Conservation (phyloP, 2,113 vertebrate species). For the Haemorhous mexicanus region DNA sequence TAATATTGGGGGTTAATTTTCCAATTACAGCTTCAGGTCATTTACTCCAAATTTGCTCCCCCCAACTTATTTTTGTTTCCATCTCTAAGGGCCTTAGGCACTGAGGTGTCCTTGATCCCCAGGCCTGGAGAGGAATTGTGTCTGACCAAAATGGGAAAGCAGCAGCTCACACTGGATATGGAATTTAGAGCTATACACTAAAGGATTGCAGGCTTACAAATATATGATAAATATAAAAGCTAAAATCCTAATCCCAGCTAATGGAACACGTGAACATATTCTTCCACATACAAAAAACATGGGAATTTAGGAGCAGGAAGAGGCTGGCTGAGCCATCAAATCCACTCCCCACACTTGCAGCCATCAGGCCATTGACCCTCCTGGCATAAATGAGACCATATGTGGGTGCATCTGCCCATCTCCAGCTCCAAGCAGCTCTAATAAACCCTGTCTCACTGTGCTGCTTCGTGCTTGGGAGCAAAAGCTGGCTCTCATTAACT, state of each 20-base stretch:
- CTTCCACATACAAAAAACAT: neutral
- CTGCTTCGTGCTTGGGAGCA: neutral
- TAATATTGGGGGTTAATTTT: neutral
- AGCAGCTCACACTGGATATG: rapidly evolving
- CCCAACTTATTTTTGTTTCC: neutral
- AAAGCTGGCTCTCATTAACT: neutral
- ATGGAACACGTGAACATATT: neutral
- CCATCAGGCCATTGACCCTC: neutral
- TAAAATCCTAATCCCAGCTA: neutral
- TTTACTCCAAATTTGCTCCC: neutral
- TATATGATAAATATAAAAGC: neutral
- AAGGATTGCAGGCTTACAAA: neutral
- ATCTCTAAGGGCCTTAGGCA: rapidly evolving
- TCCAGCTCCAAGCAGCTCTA: neutral
- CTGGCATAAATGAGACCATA: conserved; percentile 12
- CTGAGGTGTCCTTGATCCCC: neutral
- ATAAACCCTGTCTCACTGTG: neutral
- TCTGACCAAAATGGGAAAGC: neutral
- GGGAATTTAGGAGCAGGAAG: neutral
- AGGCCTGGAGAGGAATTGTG: neutral
- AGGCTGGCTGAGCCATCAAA: neutral
- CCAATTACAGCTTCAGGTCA: neutral
- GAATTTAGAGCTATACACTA: neutral
- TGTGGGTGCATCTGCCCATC: neutral
- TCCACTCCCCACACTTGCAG: neutral